Evolutionary conservation across 2,888 invertebrate species (phyloP).

Genomic region (Drosophila algonquin): DNA sequence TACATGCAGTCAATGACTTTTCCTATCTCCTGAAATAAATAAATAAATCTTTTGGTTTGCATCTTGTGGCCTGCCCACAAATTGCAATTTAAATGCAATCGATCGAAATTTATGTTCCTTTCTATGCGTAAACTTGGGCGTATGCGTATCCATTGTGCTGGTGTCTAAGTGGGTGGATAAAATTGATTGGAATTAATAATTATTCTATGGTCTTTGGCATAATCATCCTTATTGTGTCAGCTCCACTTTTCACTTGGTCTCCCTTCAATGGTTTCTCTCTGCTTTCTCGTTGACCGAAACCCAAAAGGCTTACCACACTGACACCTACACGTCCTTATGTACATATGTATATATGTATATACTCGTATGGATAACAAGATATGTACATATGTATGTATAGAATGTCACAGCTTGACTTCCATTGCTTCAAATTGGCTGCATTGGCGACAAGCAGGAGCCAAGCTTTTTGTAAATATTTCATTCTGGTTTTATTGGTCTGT

Average conservation of each 20-base stretch:
- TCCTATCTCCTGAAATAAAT: not conserved
- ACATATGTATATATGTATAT: not conserved
- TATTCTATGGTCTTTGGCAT: slow-evolving; percentile 42
- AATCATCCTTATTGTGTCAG: slow-evolving; percentile 38
- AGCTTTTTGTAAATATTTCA: slow-evolving; percentile 56
- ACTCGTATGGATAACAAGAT: not conserved
- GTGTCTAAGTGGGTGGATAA: slow-evolving; percentile 7
- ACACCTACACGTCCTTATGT: slow-evolving; percentile 1
- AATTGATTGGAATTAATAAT: slow-evolving; percentile 59
- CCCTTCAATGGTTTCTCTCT: slow-evolving; percentile 13
- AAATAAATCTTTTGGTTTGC: slow-evolving; percentile 10
- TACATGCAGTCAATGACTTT: not conserved
- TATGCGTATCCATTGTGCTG: not conserved
- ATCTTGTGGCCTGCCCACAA: slow-evolving; percentile 22
- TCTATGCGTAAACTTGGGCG: not conserved
- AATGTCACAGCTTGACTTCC: slow-evolving; percentile 44
- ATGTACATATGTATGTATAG: not conserved
- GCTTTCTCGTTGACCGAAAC: not conserved
- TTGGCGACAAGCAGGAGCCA: slow-evolving; percentile 32
- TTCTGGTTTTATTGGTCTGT: slow-evolving; percentile 44
- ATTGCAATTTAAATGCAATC: slow-evolving; percentile 43
- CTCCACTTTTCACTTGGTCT: slow-evolving; percentile 25
- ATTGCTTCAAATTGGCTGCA: slow-evolving; percentile 47
- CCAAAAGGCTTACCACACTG: slow-evolving; percentile 19
- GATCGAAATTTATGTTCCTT: slow-evolving; percentile 25